A percentile compares a stretch with the other conserved stretches of the same genome.
These are phyloP conservation scores for Diaphora mendica DNA, from an alignment of 2,888 invertebrate genomes.

Conservation along the genomic window DNA sequence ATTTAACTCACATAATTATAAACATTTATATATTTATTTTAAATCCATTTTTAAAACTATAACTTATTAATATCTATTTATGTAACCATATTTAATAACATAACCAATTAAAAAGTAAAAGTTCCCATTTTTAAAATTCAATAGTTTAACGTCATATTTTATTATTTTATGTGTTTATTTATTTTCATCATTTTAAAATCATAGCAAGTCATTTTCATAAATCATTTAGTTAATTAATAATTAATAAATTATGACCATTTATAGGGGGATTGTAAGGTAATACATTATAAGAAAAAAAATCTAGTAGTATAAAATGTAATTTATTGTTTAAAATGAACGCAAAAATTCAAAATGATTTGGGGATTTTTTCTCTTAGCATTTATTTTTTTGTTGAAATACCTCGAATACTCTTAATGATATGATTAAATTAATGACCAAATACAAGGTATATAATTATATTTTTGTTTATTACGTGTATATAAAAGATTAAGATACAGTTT, in stretches of 20 bases:
- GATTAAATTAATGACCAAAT: slow-evolving; percentile 9
- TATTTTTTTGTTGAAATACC: slow-evolving; percentile 61
- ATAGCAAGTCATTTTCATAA: background rate
- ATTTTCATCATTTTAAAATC: background rate
- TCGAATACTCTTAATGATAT: slow-evolving; percentile 62
- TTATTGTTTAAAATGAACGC: background rate
- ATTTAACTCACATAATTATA: slow-evolving; percentile 18
- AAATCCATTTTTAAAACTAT: slow-evolving; percentile 4
- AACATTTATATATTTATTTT: slow-evolving; percentile 21
- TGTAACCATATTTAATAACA: background rate
- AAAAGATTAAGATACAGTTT: slow-evolving; percentile 20
- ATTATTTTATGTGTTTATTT: slow-evolving; percentile 29
- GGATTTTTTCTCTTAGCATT: slow-evolving; percentile 51
- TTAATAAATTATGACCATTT: slow-evolving; percentile 4
- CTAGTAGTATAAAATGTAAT: slow-evolving; percentile 19
- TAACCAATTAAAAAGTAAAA: slow-evolving; percentile 6
- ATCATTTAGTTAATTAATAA: background rate
- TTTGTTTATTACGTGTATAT: slow-evolving; percentile 55
- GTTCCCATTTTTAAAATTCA: slow-evolving; percentile 30
- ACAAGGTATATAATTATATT: slow-evolving; percentile 39
- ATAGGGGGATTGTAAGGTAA: slow-evolving; percentile 7
- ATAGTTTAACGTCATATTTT: slow-evolving; percentile 49
- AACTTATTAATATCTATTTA: background rate
- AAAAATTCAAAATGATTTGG: slow-evolving; percentile 45
- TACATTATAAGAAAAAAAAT: slow-evolving; percentile 3